Conservation (phyloP, 2,113 vertebrate genomes). For the Eurystomus gularis region DNA sequence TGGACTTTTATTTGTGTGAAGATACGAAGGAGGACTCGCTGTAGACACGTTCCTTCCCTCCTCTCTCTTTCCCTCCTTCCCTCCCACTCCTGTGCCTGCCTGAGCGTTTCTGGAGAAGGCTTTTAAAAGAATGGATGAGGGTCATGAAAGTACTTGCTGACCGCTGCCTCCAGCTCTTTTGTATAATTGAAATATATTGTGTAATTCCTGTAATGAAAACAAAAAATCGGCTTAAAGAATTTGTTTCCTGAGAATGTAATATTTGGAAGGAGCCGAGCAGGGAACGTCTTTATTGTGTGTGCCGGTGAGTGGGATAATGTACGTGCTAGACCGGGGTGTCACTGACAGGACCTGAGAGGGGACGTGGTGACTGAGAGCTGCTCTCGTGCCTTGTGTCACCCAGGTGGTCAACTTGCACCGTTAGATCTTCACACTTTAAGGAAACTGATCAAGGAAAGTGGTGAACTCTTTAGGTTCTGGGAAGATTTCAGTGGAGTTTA, state of each 20-base stretch:
- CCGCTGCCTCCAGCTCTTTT: background rate
- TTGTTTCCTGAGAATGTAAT: background rate
- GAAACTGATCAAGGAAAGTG: background rate
- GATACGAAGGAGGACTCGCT: background rate
- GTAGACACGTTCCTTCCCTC: background rate
- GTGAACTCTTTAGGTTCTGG: background rate
- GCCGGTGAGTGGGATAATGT: background rate
- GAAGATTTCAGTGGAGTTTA: background rate
- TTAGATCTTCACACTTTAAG: constrained; percentile 20
- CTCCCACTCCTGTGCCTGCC: background rate
- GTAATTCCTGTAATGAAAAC: background rate
- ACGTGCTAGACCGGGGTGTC: background rate
- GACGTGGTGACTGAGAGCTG: background rate
- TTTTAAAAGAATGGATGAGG: constrained; percentile 16
- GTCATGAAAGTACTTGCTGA: background rate
- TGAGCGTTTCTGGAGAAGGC: background rate
- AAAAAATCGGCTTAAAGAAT: background rate
- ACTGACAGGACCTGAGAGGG: background rate
- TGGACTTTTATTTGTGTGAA: background rate
- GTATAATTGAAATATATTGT: background rate
- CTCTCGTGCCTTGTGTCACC: background rate
- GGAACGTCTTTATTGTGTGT: background rate
- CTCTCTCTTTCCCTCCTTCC: background rate
- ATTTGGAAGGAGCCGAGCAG: background rate
- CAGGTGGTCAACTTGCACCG: background rate